These are phyloP conservation scores for Syngnathus acus DNA, from an alignment of 2,797 vertebrate species.

Conservation along the genomic window DNA sequence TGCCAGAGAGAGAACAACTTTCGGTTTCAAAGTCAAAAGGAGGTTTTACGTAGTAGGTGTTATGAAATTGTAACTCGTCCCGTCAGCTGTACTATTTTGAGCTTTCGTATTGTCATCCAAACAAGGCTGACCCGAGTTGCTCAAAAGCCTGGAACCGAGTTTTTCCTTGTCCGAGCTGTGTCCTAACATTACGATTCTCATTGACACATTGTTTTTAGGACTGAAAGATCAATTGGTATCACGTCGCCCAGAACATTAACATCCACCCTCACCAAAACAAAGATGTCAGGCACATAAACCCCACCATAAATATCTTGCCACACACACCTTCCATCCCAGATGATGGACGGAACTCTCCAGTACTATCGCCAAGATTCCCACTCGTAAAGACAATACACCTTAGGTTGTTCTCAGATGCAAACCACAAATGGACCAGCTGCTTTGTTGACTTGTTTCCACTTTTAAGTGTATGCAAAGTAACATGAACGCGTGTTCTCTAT, in stretches of 20 bases:
- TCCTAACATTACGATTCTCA: slow-evolving; percentile 43
- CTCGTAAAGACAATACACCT: slow-evolving; percentile 40
- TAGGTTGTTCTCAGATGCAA: slow-evolving; percentile 67
- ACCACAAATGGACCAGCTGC: slow-evolving; percentile 71
- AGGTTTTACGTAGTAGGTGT: slow-evolving; percentile 68
- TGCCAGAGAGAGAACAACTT: slow-evolving; percentile 67
- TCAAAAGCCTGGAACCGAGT: slow-evolving; percentile 46
- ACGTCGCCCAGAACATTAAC: slow-evolving; percentile 34
- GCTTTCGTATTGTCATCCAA: slow-evolving; percentile 65
- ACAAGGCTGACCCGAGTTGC: slow-evolving; percentile 60
- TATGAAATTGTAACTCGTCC: slow-evolving; percentile 58
- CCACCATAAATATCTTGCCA: slow-evolving; percentile 45
- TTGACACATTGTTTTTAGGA: slow-evolving; percentile 28
- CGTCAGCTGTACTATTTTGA: slow-evolving; percentile 61
- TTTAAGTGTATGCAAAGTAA: slow-evolving; percentile 79
- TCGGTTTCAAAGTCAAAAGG: slow-evolving; percentile 66
- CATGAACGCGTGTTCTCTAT: slow-evolving; percentile 77
- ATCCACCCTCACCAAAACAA: slow-evolving; percentile 65
- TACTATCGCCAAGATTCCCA: slow-evolving; percentile 29
- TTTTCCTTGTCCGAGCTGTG: slow-evolving; percentile 33
- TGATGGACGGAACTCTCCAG: slow-evolving; percentile 27
- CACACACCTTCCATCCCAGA: background rate
- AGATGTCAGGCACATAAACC: slow-evolving; percentile 68
- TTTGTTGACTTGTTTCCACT: slow-evolving; percentile 72
- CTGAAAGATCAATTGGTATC: slow-evolving; percentile 12